These are phyloP conservation scores for Drosophila cognata DNA, from an alignment of 2,888 invertebrate species.

Conservation along the genomic window DNA sequence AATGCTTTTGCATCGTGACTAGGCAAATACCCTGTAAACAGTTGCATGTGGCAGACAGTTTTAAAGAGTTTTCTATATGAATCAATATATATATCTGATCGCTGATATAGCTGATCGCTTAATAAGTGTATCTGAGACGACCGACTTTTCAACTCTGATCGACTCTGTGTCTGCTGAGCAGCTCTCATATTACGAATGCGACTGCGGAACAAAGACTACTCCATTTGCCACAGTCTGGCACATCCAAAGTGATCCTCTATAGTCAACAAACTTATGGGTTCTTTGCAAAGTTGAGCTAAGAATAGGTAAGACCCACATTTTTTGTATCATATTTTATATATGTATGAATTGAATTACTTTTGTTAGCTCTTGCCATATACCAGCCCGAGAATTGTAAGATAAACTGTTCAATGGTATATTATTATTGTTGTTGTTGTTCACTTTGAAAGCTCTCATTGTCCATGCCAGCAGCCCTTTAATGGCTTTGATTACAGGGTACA, in stretches of 20 bases:
- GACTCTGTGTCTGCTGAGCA: neutral
- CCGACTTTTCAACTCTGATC: neutral
- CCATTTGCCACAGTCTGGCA: no score
- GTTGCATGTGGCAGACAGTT: neutral
- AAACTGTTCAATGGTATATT: neutral
- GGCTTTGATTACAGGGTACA: conserved; percentile 33
- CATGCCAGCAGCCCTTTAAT: conserved; percentile 22
- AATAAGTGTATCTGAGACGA: neutral
- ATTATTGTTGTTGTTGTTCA: neutral
- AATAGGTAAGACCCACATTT: neutral
- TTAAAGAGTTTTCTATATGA: neutral
- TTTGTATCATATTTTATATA: neutral
- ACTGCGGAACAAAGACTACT: no score
- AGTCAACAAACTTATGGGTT: neutral
- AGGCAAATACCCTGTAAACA: conserved; percentile 32
- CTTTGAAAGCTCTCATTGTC: conserved; percentile 2
- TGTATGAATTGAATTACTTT: neutral
- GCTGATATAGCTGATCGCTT: neutral
- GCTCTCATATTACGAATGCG: no score
- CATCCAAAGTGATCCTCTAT: no score
- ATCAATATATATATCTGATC: neutral
- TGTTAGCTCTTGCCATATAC: neutral
- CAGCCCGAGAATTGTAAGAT: neutral
- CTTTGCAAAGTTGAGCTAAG: neutral
- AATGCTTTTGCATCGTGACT: conserved; percentile 7